Percentiles rank a stretch among this genome's conserved stretches.
Evolutionary conservation across 2,797 vertebrate genomes (phyloP).

Genomic region (Ispidina picta): DNA sequence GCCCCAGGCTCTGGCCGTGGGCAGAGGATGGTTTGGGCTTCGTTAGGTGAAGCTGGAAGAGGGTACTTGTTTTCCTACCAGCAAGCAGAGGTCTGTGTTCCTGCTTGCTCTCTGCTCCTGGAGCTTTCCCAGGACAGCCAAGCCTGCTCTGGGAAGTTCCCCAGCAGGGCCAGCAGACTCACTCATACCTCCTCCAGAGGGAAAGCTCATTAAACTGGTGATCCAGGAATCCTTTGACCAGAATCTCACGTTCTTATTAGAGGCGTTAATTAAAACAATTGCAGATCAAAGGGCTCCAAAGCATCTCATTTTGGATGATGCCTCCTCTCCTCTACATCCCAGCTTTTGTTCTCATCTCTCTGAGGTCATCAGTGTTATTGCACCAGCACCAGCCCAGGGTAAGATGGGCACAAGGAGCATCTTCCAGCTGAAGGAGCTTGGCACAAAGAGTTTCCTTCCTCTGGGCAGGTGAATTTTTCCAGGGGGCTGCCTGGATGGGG

Average conservation of each 20-base stretch:
- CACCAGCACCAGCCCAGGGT: not conserved
- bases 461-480: not conserved
- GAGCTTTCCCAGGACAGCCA: constrained; percentile 17
- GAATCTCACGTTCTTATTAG: constrained; percentile 12
- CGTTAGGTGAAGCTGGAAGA: not conserved
- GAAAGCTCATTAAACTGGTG: constrained; percentile 28
- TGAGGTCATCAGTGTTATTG: not conserved
- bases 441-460: no score
- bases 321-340: not conserved
- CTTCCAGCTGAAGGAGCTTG: not conserved
- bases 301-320: not conserved
- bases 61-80: not conserved
- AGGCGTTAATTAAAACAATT: constrained; percentile 48
- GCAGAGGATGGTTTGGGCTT: no score
- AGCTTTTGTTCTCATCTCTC: not conserved
- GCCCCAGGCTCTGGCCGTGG: accelerated
- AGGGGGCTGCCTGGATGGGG: not conserved
- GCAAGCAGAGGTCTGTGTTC: not conserved
- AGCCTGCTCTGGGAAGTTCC: not conserved
- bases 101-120: not conserved
- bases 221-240: constrained; percentile 19
- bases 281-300: constrained; percentile 17
- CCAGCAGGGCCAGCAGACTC: not conserved
- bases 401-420: accelerated
- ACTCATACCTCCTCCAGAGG: not conserved